Base-by-base conservation (phyloP, 2,113 vertebrate species). In the Scophthalmus maximus region DNA sequence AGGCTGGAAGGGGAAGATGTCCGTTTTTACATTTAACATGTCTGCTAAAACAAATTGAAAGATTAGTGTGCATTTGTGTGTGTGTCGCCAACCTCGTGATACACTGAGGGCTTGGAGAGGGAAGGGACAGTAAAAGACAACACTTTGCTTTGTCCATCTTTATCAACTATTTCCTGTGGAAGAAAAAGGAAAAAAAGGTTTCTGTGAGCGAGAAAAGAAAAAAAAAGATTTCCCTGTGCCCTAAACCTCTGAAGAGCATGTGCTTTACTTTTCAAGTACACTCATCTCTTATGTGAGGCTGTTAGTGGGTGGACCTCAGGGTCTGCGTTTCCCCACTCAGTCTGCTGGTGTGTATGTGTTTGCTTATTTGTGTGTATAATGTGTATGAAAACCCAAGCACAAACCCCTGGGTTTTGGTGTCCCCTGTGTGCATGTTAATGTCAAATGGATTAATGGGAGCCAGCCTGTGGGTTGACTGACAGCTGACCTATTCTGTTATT, bases 71-170 rank as follows among this genome's bases (percentile, higher is more conserved):
- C 27, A 4, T 26, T 8, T 30, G 17, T 26, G 38, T 61, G 36
- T 1, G 7, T 12, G 34, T 38, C 11, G 46, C 94, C 94, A 93
- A 98, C 98, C 94, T 99, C 98, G 80, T 99, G 97, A 82, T 98
- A 99, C 32, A 99, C 92, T 2, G 98, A 99, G 8, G 97, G 97
- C 81, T 99, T 99, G 61, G 97, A 99, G 82, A 99, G 94, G 76
- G 98, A 99, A 0, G 98, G 98, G 91, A 99, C 95, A 0, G 96
- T 98, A 87, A 99, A 99, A 82, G 96, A 95, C 81, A 98, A 82
- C 29, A 97, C 90, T 94, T 96, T 98, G 90, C 95, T 98, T 75
- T 97, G 96, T 27, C 97, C 98, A 68, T 99, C 94, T 92, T 97
- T 97, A 90, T 99, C 96, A 85, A 97, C 95, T 91, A 99, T 99